phyloP scores from a whole-genome alignment of 2,113 vertebrate species.

The Protobothrops flavoviridis region DNA sequence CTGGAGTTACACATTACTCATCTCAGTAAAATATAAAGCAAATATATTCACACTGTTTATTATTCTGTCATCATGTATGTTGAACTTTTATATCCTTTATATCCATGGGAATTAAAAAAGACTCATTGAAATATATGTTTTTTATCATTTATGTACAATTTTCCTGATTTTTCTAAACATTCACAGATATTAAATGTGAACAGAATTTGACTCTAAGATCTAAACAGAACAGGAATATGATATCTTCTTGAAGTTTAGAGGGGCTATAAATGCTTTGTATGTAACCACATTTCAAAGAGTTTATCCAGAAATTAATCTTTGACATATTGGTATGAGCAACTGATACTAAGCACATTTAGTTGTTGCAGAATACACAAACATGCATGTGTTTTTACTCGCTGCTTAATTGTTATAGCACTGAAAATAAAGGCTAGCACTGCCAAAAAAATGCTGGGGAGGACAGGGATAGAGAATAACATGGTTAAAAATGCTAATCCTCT shows the following conservation, averaged over 20 bases:
- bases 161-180: conserved; percentile 10
- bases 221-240: conserved; percentile 12
- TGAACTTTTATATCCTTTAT: conserved; percentile 53
- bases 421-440: background rate
- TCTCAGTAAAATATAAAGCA: conserved; percentile 52
- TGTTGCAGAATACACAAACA: background rate
- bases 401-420: background rate
- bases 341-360: background rate
- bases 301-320: background rate
- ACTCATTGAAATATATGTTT: background rate
- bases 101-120: conserved; percentile 22
- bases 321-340: background rate
- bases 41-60: conserved; percentile 42
- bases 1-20: conserved; percentile 58
- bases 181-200: conserved; percentile 9
- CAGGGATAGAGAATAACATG: background rate
- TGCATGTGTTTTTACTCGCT: background rate
- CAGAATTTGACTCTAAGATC: background rate
- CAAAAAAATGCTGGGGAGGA: background rate
- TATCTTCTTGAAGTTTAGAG: background rate
- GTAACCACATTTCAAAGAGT: conserved; percentile 15
- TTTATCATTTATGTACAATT: conserved; percentile 11
- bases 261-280: conserved; percentile 1
- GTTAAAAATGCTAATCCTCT: background rate
- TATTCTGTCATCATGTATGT: conserved; percentile 44